Conservation (phyloP, 1,140 invertebrate genomes). For the Bursaphelenchus mucronatus region DNA sequence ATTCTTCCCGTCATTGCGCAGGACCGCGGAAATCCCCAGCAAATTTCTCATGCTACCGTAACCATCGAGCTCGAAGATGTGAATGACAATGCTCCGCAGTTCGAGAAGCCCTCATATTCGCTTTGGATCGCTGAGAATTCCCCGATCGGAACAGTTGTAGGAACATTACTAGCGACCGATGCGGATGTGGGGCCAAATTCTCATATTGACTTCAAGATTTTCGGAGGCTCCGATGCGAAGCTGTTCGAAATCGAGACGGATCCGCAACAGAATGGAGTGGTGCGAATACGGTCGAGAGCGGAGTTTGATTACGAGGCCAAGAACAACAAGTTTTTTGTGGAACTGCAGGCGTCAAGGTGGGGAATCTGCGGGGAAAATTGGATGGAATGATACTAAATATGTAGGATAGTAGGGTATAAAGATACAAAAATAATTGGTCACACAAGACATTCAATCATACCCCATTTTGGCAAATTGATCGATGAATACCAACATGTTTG, state of each 20-base stretch:
- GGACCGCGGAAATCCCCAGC: slow-evolving; percentile 51
- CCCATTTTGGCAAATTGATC: no score
- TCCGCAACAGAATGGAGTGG: slow-evolving; percentile 35
- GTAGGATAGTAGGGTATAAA: slow-evolving; percentile 25
- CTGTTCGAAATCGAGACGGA: slow-evolving; percentile 55
- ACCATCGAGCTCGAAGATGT: slow-evolving; percentile 76
- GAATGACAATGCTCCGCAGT: slow-evolving; percentile 79
- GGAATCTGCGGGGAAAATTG: not conserved
- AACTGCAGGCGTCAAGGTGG: slow-evolving; percentile 52
- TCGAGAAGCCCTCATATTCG: slow-evolving; percentile 73
- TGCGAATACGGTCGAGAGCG: slow-evolving; percentile 44
- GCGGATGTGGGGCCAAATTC: slow-evolving; percentile 82
- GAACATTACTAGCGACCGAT: slow-evolving; percentile 83
- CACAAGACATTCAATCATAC: no score
- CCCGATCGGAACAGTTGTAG: slow-evolving; percentile 79
- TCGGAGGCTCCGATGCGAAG: slow-evolving; percentile 56
- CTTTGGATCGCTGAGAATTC: slow-evolving; percentile 72
- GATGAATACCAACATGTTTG: no score
- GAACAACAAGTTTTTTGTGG: slow-evolving; percentile 49
- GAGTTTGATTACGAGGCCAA: slow-evolving; percentile 59
- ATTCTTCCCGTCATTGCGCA: slow-evolving; percentile 47
- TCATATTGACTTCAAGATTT: slow-evolving; percentile 54
- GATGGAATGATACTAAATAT: no score
- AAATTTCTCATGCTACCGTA: slow-evolving; percentile 65
- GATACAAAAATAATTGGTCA: no score